Evolutionary conservation across 2,888 invertebrate genomes (phyloP).

Genomic region (Eudasyphora cyanicolor): DNA sequence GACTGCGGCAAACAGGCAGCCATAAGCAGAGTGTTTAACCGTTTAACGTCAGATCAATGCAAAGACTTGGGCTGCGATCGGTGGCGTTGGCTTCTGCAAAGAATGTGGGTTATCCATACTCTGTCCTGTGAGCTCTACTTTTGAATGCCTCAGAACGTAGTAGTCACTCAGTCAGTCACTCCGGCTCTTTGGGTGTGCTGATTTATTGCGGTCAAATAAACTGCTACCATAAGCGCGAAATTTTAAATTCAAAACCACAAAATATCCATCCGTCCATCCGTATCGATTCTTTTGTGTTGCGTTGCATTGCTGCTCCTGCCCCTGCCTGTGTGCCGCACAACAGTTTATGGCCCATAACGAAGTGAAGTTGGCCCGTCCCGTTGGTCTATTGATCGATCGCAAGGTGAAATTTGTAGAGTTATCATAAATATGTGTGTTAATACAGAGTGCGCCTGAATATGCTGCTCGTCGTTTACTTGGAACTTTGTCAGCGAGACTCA

Average conservation of each 20-base stretch:
- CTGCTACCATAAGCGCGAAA: conserved; percentile 68
- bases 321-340: conserved; percentile 32
- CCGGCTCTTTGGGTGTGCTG: conserved; percentile 73
- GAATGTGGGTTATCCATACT: conserved; percentile 56
- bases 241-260: conserved; percentile 62
- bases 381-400: conserved; percentile 54
- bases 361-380: conserved; percentile 36
- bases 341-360: conserved; percentile 63
- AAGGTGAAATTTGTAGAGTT: conserved; percentile 65
- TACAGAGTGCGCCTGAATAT: conserved; percentile 49
- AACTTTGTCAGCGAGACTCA: conserved; percentile 56
- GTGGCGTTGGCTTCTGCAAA: conserved; percentile 9
- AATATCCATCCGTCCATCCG: conserved; percentile 21
- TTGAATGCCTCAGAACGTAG: conserved; percentile 1
- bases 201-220: conserved; percentile 74
- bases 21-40: conserved; percentile 6
- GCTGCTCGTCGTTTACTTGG: conserved; percentile 32
- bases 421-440: conserved; percentile 62
- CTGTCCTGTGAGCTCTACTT: conserved; percentile 31
- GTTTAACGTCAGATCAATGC: conserved; percentile 56
- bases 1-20: not conserved
- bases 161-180: conserved; percentile 22
- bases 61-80: not conserved
- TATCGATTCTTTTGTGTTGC: conserved; percentile 23
- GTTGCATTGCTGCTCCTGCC: not conserved